A percentile compares a stretch with the other conserved stretches of the same genome.
Evolutionary conservation across 2,797 vertebrate species (phyloP).

Genomic region (Spinibarbus caldwelli): DNA sequence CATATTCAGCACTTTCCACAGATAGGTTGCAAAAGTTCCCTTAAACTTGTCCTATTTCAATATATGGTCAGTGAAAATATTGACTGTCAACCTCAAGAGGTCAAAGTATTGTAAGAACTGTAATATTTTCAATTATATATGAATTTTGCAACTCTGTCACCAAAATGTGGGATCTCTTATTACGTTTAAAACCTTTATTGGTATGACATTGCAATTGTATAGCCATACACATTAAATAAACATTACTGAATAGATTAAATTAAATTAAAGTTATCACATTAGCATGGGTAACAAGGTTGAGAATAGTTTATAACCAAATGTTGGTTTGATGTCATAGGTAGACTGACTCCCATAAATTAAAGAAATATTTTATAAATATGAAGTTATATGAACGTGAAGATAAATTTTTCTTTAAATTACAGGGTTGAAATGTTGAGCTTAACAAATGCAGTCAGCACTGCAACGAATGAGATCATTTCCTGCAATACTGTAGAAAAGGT

Average conservation of each 20-base stretch:
- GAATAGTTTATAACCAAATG: background rate
- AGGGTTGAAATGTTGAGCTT: background rate
- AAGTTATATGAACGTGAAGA: background rate
- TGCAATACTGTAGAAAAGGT: background rate
- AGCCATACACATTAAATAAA: background rate
- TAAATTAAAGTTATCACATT: background rate
- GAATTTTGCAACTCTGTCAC: background rate
- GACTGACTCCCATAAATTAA: background rate
- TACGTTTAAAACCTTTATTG: too few relatives aligned
- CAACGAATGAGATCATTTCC: background rate
- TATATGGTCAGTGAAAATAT: background rate
- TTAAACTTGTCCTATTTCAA: background rate
- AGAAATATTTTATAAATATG: background rate
- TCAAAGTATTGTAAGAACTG: background rate
- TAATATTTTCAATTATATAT: background rate
- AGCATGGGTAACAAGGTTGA: background rate
- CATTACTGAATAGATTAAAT: background rate
- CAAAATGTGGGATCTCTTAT: background rate
- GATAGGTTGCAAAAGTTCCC: background rate
- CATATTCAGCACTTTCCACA: background rate
- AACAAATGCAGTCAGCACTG: background rate
- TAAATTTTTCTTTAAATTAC: background rate
- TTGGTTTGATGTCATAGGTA: background rate
- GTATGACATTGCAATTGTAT: background rate
- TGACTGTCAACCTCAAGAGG: background rate